phyloP scores from a whole-genome alignment of 2,797 vertebrate species.

The Sebastes diaconus region DNA sequence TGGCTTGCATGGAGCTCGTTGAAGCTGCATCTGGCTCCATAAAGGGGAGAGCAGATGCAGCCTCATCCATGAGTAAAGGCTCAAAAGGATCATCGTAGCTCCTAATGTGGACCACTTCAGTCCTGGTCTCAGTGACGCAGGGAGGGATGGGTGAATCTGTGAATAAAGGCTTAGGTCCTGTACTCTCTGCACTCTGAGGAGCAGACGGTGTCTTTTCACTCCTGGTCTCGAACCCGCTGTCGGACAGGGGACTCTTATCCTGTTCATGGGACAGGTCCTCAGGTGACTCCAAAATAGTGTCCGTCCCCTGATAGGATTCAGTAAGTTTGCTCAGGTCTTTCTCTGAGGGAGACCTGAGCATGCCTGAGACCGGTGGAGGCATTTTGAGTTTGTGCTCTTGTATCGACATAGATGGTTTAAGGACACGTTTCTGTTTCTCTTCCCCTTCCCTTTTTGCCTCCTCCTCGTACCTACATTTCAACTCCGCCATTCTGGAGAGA shows the following conservation, averaged over 20 bases:
- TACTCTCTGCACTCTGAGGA: slow-evolving; percentile 98
- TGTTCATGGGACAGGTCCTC: slow-evolving; percentile 98
- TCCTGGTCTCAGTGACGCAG: slow-evolving; percentile 94
- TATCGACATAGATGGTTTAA: slow-evolving; percentile 88
- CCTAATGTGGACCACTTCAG: slow-evolving; percentile 94
- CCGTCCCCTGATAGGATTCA: slow-evolving; percentile 93
- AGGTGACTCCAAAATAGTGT: slow-evolving; percentile 95
- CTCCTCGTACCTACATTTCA: slow-evolving; percentile 93
- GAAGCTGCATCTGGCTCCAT: slow-evolving; percentile 86
- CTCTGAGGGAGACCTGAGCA: slow-evolving; percentile 96
- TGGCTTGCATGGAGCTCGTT: slow-evolving; percentile 84
- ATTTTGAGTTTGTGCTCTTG: slow-evolving; percentile 99
- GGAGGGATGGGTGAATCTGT: slow-evolving; percentile 96
- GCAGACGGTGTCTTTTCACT: slow-evolving; percentile 99
- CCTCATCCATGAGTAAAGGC: slow-evolving; percentile 85
- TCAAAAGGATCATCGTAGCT: slow-evolving; percentile 89
- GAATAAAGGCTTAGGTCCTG: slow-evolving; percentile 96
- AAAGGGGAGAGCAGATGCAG: slow-evolving; percentile 74
- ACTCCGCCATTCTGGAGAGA: slow-evolving; percentile 88
- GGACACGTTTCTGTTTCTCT: slow-evolving; percentile 94
- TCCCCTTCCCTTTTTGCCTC: slow-evolving; percentile 93
- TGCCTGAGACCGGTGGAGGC: slow-evolving; percentile 90
- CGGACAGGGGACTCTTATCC: slow-evolving; percentile 98
- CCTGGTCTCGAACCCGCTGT: slow-evolving; percentile 98
- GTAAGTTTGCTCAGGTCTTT: slow-evolving; percentile 97